These are phyloP conservation scores for Melolontha melolontha DNA, from an alignment of 2,888 invertebrate species.

Conservation along the genomic window DNA sequence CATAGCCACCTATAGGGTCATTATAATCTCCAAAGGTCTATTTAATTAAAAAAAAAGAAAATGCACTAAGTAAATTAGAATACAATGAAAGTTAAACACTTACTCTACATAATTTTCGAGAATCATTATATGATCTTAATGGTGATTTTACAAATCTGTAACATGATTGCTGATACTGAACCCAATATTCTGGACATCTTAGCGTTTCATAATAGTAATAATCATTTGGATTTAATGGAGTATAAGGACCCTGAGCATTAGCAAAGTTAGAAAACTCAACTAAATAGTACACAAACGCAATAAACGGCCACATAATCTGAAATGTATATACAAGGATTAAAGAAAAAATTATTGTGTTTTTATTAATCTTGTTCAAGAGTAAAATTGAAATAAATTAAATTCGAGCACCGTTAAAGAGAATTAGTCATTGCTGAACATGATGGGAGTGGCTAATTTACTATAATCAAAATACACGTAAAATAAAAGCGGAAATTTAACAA, in stretches of 20 bases:
- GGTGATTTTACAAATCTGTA: slow-evolving; percentile 93
- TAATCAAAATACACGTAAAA: neutral
- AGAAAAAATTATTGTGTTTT: neutral
- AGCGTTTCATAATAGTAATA: slow-evolving; percentile 59
- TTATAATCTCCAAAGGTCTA: slow-evolving; percentile 25
- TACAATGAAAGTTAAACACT: slow-evolving; percentile 41
- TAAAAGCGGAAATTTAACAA: neutral
- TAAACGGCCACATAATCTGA: slow-evolving; percentile 26
- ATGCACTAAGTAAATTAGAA: slow-evolving; percentile 7
- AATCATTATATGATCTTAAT: slow-evolving; percentile 81
- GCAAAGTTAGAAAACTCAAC: slow-evolving; percentile 12
- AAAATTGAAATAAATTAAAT: neutral
- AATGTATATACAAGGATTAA: neutral
- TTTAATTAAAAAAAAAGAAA: neutral
- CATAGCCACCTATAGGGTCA: neutral
- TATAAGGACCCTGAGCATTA: slow-evolving; percentile 42
- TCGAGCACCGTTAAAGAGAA: no score
- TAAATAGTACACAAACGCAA: slow-evolving; percentile 20
- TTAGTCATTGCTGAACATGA: slow-evolving; percentile 17
- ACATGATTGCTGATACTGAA: slow-evolving; percentile 83
- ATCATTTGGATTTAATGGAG: slow-evolving; percentile 45
- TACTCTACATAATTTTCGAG: slow-evolving; percentile 81
- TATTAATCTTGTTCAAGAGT: neutral
- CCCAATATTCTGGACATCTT: slow-evolving; percentile 89
- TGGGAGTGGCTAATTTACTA: slow-evolving; percentile 29